Evolutionary conservation across 2,888 invertebrate species (phyloP).

Genomic region (Apomyelois bistriatella): DNA sequence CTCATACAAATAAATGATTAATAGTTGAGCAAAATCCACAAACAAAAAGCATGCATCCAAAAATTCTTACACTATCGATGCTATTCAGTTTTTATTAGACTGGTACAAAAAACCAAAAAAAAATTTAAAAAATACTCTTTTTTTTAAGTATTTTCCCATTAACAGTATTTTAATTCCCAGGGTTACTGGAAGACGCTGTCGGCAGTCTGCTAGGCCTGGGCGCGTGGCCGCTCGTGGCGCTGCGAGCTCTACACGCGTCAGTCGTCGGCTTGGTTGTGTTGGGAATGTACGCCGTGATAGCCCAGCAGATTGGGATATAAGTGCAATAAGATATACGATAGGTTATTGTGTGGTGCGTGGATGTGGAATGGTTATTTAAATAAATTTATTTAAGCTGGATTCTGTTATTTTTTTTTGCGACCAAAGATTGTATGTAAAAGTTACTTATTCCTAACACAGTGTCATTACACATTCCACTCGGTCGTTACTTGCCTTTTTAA

Average conservation of each 20-base stretch:
- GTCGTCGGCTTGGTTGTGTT: constrained; percentile 84
- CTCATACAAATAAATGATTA: too few relatives aligned
- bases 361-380: constrained; percentile 1
- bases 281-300: constrained; percentile 87
- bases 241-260: constrained; percentile 83
- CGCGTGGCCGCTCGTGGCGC: constrained; percentile 84
- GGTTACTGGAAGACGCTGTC: constrained; percentile 64
- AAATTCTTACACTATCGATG: too few relatives aligned
- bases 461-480: too few relatives aligned
- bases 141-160: too few relatives aligned
- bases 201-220: constrained; percentile 78
- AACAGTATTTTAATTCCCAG: constrained; percentile 43
- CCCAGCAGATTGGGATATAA: constrained; percentile 69
- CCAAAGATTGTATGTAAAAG: not conserved
- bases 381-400: not conserved
- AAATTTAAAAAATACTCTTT: too few relatives aligned
- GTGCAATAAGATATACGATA: not conserved
- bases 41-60: too few relatives aligned
- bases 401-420: not conserved
- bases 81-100: too few relatives aligned
- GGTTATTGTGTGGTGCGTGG: not conserved
- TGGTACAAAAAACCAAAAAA: too few relatives aligned
- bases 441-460: too few relatives aligned
- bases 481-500: too few relatives aligned
- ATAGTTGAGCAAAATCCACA: too few relatives aligned